Evolutionary conservation across 2,888 invertebrate genomes (phyloP), one percentile per base, ranked within the genome.

Genomic region (Drosophila rubida): DNA sequence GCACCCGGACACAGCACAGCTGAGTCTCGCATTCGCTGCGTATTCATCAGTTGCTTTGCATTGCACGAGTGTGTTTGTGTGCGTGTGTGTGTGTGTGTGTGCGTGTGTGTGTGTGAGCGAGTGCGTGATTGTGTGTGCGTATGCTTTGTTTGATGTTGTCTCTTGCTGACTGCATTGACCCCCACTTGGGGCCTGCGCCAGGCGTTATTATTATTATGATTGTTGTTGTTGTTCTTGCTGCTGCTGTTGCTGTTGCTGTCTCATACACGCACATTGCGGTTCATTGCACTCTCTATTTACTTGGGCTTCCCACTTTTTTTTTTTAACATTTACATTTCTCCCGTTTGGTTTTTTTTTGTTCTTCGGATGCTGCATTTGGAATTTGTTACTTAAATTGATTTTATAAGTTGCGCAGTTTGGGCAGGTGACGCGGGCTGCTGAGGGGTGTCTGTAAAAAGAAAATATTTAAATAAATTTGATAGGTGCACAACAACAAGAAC

Each of bases 251-350:
- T 69, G 35, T 42, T 61, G 59, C 39, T 44, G 55, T 68, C 79
- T 64, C 83, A 69, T 61, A 45, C 78, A 87, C 88, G 79, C 81
- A 78, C 70, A 78, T 61, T 68, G 61, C 78, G 82, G 89, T 88
- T 89, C 89, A 87, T 75, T 90, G 89, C 77, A 89, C 86, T 86
- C 73, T 75, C 78, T 88, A 84, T 86, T 87, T 87, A 82, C 84
- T 73, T 77, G 73, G 54, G 74, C 78, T 80, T 74, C 76, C 60
- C 78, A 78, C 74, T 59, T 65, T 32, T 32, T 32, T 32, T 32
- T 32, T 11, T 66, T 63, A 79, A 55, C 55, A 84, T 79, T 83
- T 70, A 64, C 63, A 74, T 66, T 70, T 65, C 3, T 23, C 54
- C 45, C 11, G 19, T 42, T 35, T n/a, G 30, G 30, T 71, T 66